Base-by-base conservation (phyloP, 2,113 vertebrate genomes). In the Cololabis saira region DNA sequence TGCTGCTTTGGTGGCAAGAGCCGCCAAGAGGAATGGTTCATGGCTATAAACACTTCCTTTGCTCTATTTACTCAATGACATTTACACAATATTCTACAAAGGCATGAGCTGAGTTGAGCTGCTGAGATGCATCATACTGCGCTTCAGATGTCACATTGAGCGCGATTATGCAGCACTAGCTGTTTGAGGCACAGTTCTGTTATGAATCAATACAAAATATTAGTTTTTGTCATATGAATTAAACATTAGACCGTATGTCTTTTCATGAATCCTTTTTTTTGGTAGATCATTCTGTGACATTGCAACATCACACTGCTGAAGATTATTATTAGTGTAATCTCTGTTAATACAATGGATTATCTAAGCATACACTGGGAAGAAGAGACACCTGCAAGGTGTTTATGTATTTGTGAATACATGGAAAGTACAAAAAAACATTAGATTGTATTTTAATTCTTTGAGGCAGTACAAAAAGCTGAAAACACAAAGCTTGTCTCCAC, bases 11-110 rank as follows among this genome's bases (percentile, higher is more conserved):
- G 40, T 17, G 49, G 73, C 11, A 16, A 51, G 19, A 59, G 48
- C 18, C 42, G 10, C 10, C 4, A 13, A 61, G 27, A 69, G 59
- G 57, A 74, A 60, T 13, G 17, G 55, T 57, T 82, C 58, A 71
- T 83, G 59, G 70, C 76, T 76, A 76, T 47, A 41, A 41, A 71
- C 51, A 43, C 73, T 61, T 59, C 71, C 78, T 30, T 53, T 7
- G 47, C 67, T 82, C 56, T 83, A 60, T 86, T 87, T 82, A 71
- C 74, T 40, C 50, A 61, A 22, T 69, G 68, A 80, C 74, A 84
- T 87, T 83, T 78, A 78, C 81, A 78, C 71, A 62, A 3, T 74
- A 68, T 80, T 82, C 57, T 72, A 61, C 61, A 67, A 71, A 78
- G 70, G 61, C 71, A 74, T 83, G 72, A 83, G 61, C 49, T 43